These are phyloP conservation scores for Drosophila arizonae DNA, from an alignment of 1,140 invertebrate genomes.

Conservation along the genomic window DNA sequence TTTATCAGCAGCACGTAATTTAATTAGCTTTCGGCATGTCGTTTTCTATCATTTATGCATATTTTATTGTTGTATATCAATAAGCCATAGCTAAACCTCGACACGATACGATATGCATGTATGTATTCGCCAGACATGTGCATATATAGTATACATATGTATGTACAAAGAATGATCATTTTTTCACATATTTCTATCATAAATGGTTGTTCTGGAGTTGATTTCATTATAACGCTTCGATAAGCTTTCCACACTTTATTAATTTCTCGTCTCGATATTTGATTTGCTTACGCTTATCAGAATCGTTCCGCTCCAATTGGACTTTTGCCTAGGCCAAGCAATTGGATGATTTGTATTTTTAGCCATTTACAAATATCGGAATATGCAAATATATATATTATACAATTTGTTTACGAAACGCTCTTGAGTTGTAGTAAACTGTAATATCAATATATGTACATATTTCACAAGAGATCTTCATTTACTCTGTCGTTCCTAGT, in stretches of 20 bases:
- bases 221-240: conserved; percentile 9
- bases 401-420: background rate
- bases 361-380: background rate
- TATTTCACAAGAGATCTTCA: too few relatives aligned
- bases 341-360: conserved; percentile 10
- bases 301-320: conserved; percentile 13
- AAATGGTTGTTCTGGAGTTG: background rate
- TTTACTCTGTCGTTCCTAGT: too few relatives aligned
- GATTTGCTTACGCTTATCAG: conserved; percentile 7
- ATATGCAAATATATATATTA: background rate
- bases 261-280: conserved; percentile 4
- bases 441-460: too few relatives aligned
- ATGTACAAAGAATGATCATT: background rate
- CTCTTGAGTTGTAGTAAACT: background rate
- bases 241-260: conserved; percentile 8
- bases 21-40: conserved; percentile 1
- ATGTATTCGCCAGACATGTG: background rate
- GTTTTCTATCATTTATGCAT: background rate
- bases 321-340: background rate
- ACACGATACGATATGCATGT: background rate
- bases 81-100: conserved; percentile 3
- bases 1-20: conserved; percentile 11
- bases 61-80: background rate
- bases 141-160: background rate
- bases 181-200: background rate